Conservation (phyloP, 2,888 invertebrate genomes). For the Drosophila subsilvestris region DNA sequence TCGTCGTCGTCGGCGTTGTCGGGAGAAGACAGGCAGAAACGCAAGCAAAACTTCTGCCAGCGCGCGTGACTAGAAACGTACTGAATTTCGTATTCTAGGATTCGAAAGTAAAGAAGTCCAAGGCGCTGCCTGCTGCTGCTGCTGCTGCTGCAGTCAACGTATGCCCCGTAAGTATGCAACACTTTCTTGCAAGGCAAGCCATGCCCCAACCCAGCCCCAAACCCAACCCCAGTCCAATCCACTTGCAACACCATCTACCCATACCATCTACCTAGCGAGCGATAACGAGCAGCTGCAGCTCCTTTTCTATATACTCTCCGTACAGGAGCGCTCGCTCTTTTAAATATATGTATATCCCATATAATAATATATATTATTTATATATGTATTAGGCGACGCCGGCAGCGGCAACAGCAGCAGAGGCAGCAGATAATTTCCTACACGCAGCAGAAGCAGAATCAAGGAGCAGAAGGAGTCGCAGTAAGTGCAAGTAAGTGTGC, state of each 20-base stretch:
- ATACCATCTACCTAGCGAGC: slow-evolving; percentile 38
- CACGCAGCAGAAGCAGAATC: slow-evolving; percentile 17
- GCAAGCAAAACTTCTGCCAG: slow-evolving; percentile 80
- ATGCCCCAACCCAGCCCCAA: slow-evolving; percentile 51
- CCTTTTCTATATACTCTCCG: slow-evolving; percentile 36
- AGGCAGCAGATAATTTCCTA: slow-evolving; percentile 1
- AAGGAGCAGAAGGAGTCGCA: slow-evolving; percentile 47
- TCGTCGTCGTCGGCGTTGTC: slow-evolving; percentile 72
- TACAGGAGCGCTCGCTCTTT: slow-evolving; percentile 48
- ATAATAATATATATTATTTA: slow-evolving; percentile 81
- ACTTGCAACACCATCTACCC: background rate
- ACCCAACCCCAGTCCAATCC: slow-evolving; percentile 15
- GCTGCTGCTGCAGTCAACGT: slow-evolving; percentile 62
- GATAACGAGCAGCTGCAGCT: slow-evolving; percentile 46
- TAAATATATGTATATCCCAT: slow-evolving; percentile 74
- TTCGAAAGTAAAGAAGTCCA: slow-evolving; percentile 75
- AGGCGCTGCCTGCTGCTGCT: slow-evolving; percentile 69
- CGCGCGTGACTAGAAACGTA: slow-evolving; percentile 81
- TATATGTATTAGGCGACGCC: slow-evolving; percentile 78
- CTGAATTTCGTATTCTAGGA: slow-evolving; percentile 77
- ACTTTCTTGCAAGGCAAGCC: slow-evolving; percentile 73
- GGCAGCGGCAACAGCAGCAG: slow-evolving; percentile 51
- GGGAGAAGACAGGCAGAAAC: slow-evolving; percentile 61
- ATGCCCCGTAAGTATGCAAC: slow-evolving; percentile 76
- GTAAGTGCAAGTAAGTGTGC: slow-evolving; percentile 79